Evolutionary conservation across 2,797 vertebrate genomes (phyloP), one percentile per base, ranked within the genome.

Genomic region (Sebastes oblongus): DNA sequence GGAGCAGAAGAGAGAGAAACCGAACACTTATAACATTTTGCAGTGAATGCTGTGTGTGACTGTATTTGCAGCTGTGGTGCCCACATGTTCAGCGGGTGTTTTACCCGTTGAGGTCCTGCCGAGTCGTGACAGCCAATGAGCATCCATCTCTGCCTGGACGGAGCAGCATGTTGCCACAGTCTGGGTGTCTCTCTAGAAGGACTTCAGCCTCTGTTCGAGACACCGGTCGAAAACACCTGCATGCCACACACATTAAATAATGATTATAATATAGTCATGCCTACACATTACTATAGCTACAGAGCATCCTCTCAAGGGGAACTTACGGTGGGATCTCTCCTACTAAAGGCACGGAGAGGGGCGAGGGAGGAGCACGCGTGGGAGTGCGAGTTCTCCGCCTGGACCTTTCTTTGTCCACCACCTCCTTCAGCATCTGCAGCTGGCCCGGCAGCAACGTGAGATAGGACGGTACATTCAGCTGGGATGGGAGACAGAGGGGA

Each of bases 381-480:
- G 94, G 93, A 1, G 94, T 94, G n/a, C 95, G 95, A 6, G 86
- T 83, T 83, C 93, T 95, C 73, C 96, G 88, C 25, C 96, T 94
- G 54, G 92, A 94, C 70, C 92, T 89, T 76, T 98, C 97, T 82
- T 96, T 96, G 81, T 95, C 91, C 81, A 97, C 94, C 30, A 96
- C 96, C 83, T 97, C 96, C 9, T 88, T 95, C 68, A 98, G 93
- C 96, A 96, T 96, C 87, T 96, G 95, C 42, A 96, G 74, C 79
- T 97, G 97, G 10, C 97, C 97, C 0, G 97, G 97, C 74, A 98
- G 94, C 88, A 98, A 76, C 1, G 87, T 96, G 70, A 98, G 92
- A 52, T 91, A 94, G 27, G 89, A 92, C 0, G 97, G 97, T 5
- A 98, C 94, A 4, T 94, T 95, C 77, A 97, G 90, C 97, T 98